phyloP scores from a whole-genome alignment of 2,113 vertebrate species.

The Papio anubis region DNA sequence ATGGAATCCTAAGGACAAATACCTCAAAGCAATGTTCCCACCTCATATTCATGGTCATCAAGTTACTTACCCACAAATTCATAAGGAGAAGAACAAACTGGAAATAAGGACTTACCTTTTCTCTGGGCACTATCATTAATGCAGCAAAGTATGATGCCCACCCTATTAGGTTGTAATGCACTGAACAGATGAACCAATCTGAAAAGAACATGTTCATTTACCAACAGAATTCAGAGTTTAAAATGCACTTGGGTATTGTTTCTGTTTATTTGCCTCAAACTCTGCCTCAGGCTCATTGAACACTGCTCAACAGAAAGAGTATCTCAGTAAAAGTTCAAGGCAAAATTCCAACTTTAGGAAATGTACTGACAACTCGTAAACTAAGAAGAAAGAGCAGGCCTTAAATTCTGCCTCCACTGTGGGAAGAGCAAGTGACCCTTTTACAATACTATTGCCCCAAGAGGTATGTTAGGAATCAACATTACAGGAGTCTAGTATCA shows the following conservation, averaged over 20 bases:
- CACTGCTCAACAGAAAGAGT: conserved; percentile 29
- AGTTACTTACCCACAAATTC: not conserved
- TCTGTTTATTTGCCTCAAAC: conserved; percentile 70
- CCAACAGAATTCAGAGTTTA: conserved; percentile 56
- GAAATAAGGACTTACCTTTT: not conserved
- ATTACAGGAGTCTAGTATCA: not conserved
- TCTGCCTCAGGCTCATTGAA: conserved; percentile 68
- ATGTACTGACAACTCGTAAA: conserved; percentile 2
- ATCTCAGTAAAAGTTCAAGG: conserved; percentile 53
- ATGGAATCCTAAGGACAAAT: not conserved
- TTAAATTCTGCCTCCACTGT: conserved; percentile 18
- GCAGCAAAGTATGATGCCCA: not conserved
- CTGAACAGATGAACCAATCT: conserved; percentile 48
- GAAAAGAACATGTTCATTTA: conserved; percentile 62
- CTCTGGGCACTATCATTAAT: not conserved
- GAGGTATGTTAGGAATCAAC: not conserved
- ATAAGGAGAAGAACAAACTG: not conserved
- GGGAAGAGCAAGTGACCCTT: not conserved
- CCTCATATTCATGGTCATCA: not conserved
- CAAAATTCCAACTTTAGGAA: conserved; percentile 46
- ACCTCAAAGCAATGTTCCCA: not conserved
- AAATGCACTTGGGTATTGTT: conserved; percentile 58
- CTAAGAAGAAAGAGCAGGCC: not conserved
- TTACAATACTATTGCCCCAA: conserved; percentile 13
- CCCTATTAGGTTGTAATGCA: not conserved